Conservation (phyloP, 37 sponge, comb jelly and placozoan genomes). For the Hexactinellida sp. region DNA sequence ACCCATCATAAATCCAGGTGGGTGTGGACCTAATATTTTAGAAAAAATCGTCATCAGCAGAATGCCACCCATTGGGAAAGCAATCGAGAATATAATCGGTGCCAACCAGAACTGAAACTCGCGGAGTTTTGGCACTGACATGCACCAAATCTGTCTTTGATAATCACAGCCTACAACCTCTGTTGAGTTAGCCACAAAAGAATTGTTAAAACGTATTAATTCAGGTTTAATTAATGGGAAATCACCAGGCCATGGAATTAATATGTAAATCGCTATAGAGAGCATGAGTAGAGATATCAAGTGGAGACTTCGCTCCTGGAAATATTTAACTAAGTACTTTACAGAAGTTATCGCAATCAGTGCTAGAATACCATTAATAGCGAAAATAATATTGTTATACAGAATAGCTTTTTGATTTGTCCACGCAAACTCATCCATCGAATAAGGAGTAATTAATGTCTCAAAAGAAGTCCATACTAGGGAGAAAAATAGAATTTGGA, state of each 20-base stretch:
- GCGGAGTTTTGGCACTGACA: background rate
- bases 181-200: background rate
- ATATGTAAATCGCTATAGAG: background rate
- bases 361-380: background rate
- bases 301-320: background rate
- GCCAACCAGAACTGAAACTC: background rate
- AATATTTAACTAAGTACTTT: background rate
- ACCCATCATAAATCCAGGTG: constrained; percentile 58
- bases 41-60: background rate
- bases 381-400: background rate
- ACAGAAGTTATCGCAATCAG: background rate
- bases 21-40: background rate
- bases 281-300: background rate
- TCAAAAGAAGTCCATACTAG: background rate
- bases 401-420: background rate
- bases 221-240: background rate
- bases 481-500: background rate
- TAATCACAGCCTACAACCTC: background rate
- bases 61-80: background rate
- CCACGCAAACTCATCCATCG: constrained; percentile 12
- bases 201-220: background rate
- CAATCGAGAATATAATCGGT: background rate
- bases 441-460: background rate
- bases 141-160: background rate
- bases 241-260: background rate